Conservation (phyloP, 2,113 vertebrate species). For the Labeo rohita region DNA sequence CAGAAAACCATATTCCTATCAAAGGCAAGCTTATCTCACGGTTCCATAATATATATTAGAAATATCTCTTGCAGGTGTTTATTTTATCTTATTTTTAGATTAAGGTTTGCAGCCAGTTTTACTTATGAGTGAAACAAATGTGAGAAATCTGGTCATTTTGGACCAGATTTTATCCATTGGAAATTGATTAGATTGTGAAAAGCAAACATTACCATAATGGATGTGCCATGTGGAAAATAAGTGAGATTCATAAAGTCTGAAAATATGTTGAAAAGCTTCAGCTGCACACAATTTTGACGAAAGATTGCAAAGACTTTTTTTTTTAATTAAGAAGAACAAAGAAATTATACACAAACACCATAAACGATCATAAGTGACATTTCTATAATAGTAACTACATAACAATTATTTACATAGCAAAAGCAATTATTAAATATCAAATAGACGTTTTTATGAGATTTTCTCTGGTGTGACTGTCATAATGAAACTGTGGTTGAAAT, state of each 20-base stretch:
- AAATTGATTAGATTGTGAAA: not conserved
- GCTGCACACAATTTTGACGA: too few species aligned
- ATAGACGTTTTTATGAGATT: too few species aligned
- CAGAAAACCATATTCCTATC: conserved; percentile 36
- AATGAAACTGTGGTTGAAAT: too few species aligned
- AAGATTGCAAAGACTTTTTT: too few species aligned
- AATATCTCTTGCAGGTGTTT: not conserved
- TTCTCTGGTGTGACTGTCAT: too few species aligned
- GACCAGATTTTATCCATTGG: not conserved
- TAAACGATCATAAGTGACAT: too few species aligned
- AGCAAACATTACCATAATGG: not conserved
- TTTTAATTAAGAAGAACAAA: too few species aligned
- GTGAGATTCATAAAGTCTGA: not conserved
- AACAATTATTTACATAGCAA: too few species aligned
- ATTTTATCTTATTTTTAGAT: not conserved
- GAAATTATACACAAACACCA: too few species aligned
- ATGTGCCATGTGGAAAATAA: not conserved
- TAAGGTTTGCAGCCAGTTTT: not conserved
- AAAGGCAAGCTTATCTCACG: conserved; percentile 29
- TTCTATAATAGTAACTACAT: too few species aligned
- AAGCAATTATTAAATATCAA: too few species aligned
- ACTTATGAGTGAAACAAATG: not conserved
- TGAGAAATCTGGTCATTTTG: not conserved
- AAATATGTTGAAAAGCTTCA: not conserved
- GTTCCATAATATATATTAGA: not conserved